Conservation (phyloP, 2,113 vertebrate genomes). For the Ascaphus truei region DNA sequence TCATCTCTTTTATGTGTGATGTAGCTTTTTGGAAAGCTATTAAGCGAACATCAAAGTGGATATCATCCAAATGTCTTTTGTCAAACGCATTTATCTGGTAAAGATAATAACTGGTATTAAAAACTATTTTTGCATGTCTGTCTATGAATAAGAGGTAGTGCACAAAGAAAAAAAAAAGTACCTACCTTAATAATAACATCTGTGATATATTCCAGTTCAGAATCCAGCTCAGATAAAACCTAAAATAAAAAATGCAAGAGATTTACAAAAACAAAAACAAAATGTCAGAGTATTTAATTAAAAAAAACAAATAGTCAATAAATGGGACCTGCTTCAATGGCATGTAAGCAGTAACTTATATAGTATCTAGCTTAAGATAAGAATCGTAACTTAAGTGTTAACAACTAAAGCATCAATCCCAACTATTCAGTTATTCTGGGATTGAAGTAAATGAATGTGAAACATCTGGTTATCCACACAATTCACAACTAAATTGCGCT, state of each 20-base stretch:
- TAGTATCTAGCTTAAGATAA: too few species aligned
- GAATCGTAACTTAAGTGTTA: too few species aligned
- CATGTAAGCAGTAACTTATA: too few species aligned
- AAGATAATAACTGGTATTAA: not conserved
- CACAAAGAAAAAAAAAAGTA: not conserved
- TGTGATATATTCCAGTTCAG: slow-evolving; percentile 74
- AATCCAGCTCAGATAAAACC: slow-evolving; percentile 83
- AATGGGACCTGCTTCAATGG: too few species aligned
- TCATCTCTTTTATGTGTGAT: slow-evolving; percentile 71
- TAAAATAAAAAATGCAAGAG: slow-evolving; percentile 49
- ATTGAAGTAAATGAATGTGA: too few species aligned
- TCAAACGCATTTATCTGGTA: slow-evolving; percentile 88
- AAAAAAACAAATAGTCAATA: too few species aligned
- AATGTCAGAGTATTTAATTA: too few species aligned
- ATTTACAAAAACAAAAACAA: too few species aligned
- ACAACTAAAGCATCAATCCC: too few species aligned
- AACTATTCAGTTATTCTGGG: too few species aligned
- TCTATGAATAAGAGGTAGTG: not conserved
- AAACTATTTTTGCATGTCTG: not conserved
- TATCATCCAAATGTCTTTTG: slow-evolving; percentile 86
- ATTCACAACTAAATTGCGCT: too few species aligned
- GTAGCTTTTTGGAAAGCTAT: slow-evolving; percentile 78
- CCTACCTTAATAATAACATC: slow-evolving; percentile 78
- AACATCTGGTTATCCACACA: too few species aligned
- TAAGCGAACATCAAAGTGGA: slow-evolving; percentile 87